phyloP scores from a whole-genome alignment of 2,888 invertebrate genomes.

The Clusia tigrina region DNA sequence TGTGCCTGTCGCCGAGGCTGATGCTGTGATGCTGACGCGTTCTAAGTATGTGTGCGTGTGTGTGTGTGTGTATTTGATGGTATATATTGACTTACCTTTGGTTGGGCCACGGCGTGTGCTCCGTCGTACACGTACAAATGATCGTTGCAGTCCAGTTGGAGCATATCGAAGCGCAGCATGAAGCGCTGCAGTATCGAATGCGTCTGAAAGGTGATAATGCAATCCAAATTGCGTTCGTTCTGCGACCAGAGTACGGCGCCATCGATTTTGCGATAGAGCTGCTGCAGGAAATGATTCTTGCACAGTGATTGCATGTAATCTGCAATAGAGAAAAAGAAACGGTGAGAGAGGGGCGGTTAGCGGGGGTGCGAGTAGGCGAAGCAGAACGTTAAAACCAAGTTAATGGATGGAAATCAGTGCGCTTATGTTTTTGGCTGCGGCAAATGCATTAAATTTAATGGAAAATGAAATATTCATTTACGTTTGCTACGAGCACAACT shows the following conservation, averaged over 20 bases:
- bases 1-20: too few species aligned
- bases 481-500: slow-evolving; percentile 51
- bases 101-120: slow-evolving; percentile 85
- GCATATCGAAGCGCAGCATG: slow-evolving; percentile 91
- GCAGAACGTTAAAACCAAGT: too few species aligned
- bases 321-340: slow-evolving; percentile 65
- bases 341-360: slow-evolving; percentile 1
- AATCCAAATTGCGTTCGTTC: slow-evolving; percentile 89
- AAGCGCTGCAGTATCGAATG: slow-evolving; percentile 93
- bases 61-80: not conserved
- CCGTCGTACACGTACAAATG: slow-evolving; percentile 93
- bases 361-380: too few species aligned
- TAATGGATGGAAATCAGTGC: slow-evolving; percentile 32
- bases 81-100: slow-evolving; percentile 73
- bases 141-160: slow-evolving; percentile 93
- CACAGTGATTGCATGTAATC: slow-evolving; percentile 90
- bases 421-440: slow-evolving; percentile 35
- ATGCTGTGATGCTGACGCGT: too few species aligned
- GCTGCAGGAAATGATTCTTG: slow-evolving; percentile 88
- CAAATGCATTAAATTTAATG: slow-evolving; percentile 57
- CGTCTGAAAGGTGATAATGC: slow-evolving; percentile 93
- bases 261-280: slow-evolving; percentile 88
- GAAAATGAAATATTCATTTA: slow-evolving; percentile 56
- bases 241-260: slow-evolving; percentile 90
- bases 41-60: not conserved